These are phyloP conservation scores for Rhadina sibilatrix DNA, from an alignment of 2,113 vertebrate genomes.

Conservation along the genomic window DNA sequence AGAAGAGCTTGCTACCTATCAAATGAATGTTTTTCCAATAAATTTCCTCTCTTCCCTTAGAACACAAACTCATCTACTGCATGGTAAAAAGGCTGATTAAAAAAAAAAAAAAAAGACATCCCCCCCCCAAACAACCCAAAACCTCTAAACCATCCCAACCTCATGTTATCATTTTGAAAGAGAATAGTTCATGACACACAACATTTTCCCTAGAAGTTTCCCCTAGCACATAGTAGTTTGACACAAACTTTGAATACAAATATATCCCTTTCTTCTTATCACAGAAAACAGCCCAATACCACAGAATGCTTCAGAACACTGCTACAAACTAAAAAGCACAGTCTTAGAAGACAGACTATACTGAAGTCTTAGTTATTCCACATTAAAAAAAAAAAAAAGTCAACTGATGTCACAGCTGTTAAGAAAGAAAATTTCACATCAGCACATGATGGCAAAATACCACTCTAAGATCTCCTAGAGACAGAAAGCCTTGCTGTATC, in stretches of 20 bases:
- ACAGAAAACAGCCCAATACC: neutral
- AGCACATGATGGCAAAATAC: neutral
- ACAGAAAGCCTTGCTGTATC: neutral
- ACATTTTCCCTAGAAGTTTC: neutral
- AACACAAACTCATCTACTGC: neutral
- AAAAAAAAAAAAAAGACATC: neutral
- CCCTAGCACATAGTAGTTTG: neutral
- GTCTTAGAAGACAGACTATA: neutral
- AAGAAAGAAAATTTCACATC: neutral
- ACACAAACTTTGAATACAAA: neutral
- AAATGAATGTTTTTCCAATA: neutral
- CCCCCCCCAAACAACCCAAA: accelerated
- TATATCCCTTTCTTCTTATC: neutral
- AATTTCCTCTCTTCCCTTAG: neutral
- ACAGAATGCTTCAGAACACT: neutral
- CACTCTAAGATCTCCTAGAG: neutral
- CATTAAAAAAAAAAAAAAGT: neutral
- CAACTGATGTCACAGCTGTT: neutral
- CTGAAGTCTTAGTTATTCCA: neutral
- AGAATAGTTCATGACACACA: neutral
- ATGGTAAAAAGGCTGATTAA: neutral
- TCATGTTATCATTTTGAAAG: neutral
- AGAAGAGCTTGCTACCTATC: neutral
- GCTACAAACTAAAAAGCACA: neutral
- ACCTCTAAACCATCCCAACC: neutral